These are phyloP conservation scores for Taenaris catops DNA, from an alignment of 2,888 invertebrate genomes.

Conservation along the genomic window DNA sequence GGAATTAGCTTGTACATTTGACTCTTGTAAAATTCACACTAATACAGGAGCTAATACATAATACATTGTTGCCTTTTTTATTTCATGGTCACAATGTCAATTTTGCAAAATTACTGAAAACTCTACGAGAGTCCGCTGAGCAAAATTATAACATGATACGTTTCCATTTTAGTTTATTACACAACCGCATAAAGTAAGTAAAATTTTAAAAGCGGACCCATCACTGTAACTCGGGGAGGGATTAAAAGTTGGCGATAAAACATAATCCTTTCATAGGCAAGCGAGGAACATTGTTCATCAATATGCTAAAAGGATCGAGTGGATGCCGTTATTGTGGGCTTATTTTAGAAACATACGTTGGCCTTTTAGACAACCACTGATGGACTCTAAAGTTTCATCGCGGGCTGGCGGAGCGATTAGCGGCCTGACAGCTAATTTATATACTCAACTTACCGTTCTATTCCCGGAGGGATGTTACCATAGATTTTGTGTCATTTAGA, in stretches of 20 bases:
- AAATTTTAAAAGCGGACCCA: constrained; percentile 29
- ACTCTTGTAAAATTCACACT: too few relatives aligned
- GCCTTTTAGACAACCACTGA: constrained; percentile 69
- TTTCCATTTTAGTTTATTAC: too few relatives aligned
- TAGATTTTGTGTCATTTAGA: constrained; percentile 43
- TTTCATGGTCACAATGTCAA: too few relatives aligned
- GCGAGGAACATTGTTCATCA: constrained; percentile 14
- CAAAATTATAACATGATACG: too few relatives aligned
- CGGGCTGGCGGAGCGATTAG: constrained; percentile 76
- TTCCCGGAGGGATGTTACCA: constrained; percentile 51
- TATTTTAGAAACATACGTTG: constrained; percentile 58
- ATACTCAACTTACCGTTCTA: constrained; percentile 76
- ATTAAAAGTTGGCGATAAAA: constrained; percentile 24
- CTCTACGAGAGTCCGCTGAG: too few relatives aligned
- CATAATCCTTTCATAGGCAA: constrained; percentile 42
- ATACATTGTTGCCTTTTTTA: too few relatives aligned
- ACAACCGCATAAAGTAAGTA: constrained; percentile 14
- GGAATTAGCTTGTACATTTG: too few relatives aligned
- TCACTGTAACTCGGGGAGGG: constrained; percentile 14
- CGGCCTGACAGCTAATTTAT: constrained; percentile 77
- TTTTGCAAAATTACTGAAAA: too few relatives aligned
- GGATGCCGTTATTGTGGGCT: constrained; percentile 51
- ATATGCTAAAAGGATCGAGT: constrained; percentile 54
- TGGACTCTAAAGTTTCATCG: constrained; percentile 76
- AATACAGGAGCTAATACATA: too few relatives aligned